These are phyloP conservation scores for Acestrorhynchus altus DNA, from an alignment of 2,797 vertebrate species.

Conservation along the genomic window DNA sequence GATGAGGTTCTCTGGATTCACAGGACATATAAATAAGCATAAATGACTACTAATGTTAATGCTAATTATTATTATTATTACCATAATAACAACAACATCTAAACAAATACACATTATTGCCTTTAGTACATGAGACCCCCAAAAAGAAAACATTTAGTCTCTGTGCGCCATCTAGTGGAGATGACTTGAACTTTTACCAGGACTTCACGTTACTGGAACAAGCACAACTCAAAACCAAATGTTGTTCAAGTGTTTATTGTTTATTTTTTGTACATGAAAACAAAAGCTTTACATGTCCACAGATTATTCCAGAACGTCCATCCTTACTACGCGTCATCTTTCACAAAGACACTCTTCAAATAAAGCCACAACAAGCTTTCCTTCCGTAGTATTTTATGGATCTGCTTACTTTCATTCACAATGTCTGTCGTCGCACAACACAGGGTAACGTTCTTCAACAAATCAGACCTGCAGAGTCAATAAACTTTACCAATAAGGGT, in stretches of 20 bases:
- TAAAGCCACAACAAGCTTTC: constrained; percentile 21
- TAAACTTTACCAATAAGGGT: constrained; percentile 24
- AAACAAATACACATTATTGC: too few species aligned
- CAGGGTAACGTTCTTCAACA: constrained; percentile 8
- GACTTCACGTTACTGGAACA: not conserved
- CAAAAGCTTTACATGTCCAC: constrained; percentile 54
- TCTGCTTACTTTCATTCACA: not conserved
- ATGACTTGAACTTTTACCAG: too few species aligned
- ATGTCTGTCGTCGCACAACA: not conserved
- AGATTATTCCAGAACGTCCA: constrained; percentile 39
- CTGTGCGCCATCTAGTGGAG: not conserved
- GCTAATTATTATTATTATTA: too few species aligned
- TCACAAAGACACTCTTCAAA: constrained; percentile 46
- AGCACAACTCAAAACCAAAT: constrained; percentile 52
- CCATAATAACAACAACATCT: too few species aligned
- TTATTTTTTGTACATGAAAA: constrained; percentile 58
- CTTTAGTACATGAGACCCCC: too few species aligned
- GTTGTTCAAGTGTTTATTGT: constrained; percentile 57
- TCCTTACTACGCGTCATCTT: constrained; percentile 50
- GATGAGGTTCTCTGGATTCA: too few species aligned
- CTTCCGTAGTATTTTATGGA: constrained; percentile 24
- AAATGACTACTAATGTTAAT: too few species aligned
- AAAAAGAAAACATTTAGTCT: not conserved
- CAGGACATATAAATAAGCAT: too few species aligned
- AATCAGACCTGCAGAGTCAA: not conserved